Evolutionary conservation across 2,113 vertebrate species (phyloP).

Genomic region (Coreoperca whiteheadi): DNA sequence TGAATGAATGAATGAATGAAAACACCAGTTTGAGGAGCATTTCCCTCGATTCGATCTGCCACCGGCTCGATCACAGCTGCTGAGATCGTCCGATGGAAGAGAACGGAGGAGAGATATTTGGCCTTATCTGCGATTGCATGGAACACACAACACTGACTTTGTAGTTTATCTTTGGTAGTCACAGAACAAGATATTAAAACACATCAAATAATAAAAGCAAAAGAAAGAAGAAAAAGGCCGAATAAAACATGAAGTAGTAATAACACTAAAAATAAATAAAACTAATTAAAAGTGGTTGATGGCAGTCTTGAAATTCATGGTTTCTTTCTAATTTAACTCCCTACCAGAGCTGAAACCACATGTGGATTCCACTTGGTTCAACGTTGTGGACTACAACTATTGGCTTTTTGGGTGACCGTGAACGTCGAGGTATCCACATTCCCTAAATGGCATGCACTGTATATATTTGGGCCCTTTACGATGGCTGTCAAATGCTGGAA

Average conservation of each 20-base stretch:
- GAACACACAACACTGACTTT: slow-evolving; percentile 94
- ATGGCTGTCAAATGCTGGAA: slow-evolving; percentile 74
- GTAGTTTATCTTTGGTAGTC: slow-evolving; percentile 99
- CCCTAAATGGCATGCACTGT: neutral
- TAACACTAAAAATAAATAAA: slow-evolving; percentile 88
- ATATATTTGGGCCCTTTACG: slow-evolving; percentile 60
- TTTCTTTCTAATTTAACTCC: slow-evolving; percentile 58
- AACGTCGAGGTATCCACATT: slow-evolving; percentile 59
- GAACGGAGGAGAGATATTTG: slow-evolving; percentile 95
- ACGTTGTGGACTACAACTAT: slow-evolving; percentile 15
- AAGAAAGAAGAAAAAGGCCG: slow-evolving; percentile 76
- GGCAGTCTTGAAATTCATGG: slow-evolving; percentile 78
- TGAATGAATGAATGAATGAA: slow-evolving; percentile 31
- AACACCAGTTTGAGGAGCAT: slow-evolving; percentile 59
- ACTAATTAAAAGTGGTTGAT: slow-evolving; percentile 85
- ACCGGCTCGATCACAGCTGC: slow-evolving; percentile 68
- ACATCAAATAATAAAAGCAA: slow-evolving; percentile 80
- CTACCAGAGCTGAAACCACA: slow-evolving; percentile 25
- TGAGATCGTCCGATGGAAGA: slow-evolving; percentile 88
- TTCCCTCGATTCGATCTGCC: slow-evolving; percentile 50
- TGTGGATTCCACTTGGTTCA: slow-evolving; percentile 23
- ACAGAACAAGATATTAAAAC: slow-evolving; percentile 88
- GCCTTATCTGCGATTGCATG: slow-evolving; percentile 98
- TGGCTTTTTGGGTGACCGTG: slow-evolving; percentile 76
- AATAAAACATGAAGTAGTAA: slow-evolving; percentile 79